Evolutionary conservation across 2,888 invertebrate genomes (phyloP).

Genomic region (Polyploca ridens): DNA sequence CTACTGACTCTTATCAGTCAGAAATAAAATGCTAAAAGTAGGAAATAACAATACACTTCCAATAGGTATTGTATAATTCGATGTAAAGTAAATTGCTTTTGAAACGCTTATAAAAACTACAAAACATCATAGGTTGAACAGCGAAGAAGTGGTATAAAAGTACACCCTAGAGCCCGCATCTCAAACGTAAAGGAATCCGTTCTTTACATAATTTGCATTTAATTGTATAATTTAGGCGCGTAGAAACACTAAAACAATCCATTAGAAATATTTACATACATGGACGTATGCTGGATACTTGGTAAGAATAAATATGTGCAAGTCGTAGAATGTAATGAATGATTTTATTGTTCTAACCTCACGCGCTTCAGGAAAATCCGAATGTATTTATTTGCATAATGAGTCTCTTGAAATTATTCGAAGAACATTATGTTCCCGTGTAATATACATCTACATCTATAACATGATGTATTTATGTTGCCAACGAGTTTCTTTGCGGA

Average conservation of each 20-base stretch:
- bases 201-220: background rate
- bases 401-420: slow-evolving; percentile 5
- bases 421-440: background rate
- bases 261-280: slow-evolving; percentile 1
- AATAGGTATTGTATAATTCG: too few relatives aligned
- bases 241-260: slow-evolving; percentile 2
- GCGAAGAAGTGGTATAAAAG: too few relatives aligned
- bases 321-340: slow-evolving; percentile 3
- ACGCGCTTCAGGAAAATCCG: slow-evolving; percentile 16
- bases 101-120: too few relatives aligned
- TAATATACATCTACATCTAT: background rate
- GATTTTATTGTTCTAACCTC: slow-evolving; percentile 6
- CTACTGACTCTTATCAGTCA: too few relatives aligned
- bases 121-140: too few relatives aligned
- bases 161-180: too few relatives aligned
- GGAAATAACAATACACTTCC: too few relatives aligned
- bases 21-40: too few relatives aligned
- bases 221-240: slow-evolving; percentile 1
- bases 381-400: slow-evolving; percentile 11
- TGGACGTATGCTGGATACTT: background rate
- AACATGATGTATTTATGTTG: too few relatives aligned
- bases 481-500: too few relatives aligned
- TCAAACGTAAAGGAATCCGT: background rate
- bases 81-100: too few relatives aligned
- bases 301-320: slow-evolving; percentile 1